Evolutionary conservation across 1,140 invertebrate genomes (phyloP).

Genomic region (Bombus huntii): DNA sequence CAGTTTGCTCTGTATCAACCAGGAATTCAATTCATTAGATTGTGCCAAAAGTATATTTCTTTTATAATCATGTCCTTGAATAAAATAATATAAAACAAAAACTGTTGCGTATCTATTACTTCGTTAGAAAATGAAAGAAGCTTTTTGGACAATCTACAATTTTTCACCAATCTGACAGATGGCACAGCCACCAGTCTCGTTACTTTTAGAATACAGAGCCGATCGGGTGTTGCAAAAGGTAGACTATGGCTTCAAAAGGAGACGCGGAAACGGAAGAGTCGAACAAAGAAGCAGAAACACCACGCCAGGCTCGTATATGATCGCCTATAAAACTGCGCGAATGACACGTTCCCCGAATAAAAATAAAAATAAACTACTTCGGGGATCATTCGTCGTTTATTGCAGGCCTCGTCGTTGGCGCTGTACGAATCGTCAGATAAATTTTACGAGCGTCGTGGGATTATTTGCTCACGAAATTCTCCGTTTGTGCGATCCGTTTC

Average conservation of each 20-base stretch:
- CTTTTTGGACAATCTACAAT: too few species aligned
- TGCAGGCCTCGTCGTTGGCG: slow-evolving; percentile 1
- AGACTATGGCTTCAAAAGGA: background rate
- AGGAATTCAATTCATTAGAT: too few species aligned
- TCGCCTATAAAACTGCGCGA: slow-evolving; percentile 35
- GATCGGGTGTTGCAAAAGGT: background rate
- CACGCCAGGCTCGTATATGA: background rate
- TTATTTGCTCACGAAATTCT: slow-evolving; percentile 26
- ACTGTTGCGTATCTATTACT: too few species aligned
- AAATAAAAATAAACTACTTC: slow-evolving; percentile 41
- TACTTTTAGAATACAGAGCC: background rate
- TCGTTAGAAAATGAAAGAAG: too few species aligned
- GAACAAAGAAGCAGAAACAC: background rate
- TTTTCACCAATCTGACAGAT: background rate
- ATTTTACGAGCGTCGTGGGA: slow-evolving; percentile 32
- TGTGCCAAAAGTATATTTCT: too few species aligned
- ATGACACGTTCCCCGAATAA: slow-evolving; percentile 8
- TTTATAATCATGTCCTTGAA: too few species aligned
- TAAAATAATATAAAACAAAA: too few species aligned
- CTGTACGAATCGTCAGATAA: background rate
- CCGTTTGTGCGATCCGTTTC: background rate
- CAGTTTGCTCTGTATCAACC: too few species aligned
- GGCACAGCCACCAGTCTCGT: too few species aligned
- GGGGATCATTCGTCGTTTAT: slow-evolving; percentile 39
- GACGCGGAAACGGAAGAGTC: background rate